phyloP scores from a whole-genome alignment of 2,113 vertebrate species.

The Limnothrissa miodon region DNA sequence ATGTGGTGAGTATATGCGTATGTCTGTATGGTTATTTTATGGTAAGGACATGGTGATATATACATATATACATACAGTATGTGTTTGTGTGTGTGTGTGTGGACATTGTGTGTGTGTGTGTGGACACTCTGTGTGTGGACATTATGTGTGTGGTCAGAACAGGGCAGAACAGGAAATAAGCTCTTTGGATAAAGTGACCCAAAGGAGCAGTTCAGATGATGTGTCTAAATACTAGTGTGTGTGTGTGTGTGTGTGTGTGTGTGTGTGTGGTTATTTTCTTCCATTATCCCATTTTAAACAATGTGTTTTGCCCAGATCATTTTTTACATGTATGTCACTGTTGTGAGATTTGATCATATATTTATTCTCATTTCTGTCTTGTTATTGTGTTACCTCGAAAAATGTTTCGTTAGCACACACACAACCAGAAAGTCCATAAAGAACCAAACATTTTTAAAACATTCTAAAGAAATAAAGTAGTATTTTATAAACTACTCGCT shows the following conservation, averaged over 20 bases:
- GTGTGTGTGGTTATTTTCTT: conserved; percentile 10
- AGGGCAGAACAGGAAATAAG: conserved; percentile 71
- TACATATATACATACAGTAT: not conserved
- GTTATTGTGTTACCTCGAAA: not conserved
- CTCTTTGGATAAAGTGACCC: conserved; percentile 68
- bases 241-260: conserved; percentile 7
- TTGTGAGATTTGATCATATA: too few relatives aligned
- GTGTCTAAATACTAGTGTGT: conserved; percentile 31
- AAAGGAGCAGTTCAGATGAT: conserved; percentile 60
- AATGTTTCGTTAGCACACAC: not conserved
- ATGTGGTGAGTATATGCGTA: conserved; percentile 27
- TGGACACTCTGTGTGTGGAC: conserved; percentile 10
- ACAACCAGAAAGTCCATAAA: not conserved
- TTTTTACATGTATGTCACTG: too few relatives aligned
- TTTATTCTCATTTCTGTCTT: too few relatives aligned
- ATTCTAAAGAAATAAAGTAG: not conserved
- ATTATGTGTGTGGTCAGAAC: conserved; percentile 36
- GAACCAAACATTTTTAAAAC: too few relatives aligned
- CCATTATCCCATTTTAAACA: not conserved
- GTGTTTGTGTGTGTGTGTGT: conserved; percentile 2
- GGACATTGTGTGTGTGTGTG: too few relatives aligned
- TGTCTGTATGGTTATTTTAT: conserved; percentile 20
- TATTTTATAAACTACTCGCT: not conserved
- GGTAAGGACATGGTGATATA: not conserved
- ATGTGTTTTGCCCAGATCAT: too few relatives aligned